Evolutionary conservation across 2,113 vertebrate genomes (phyloP), one percentile per base, ranked within the genome.

Genomic region (Spermophilus dauricus): DNA sequence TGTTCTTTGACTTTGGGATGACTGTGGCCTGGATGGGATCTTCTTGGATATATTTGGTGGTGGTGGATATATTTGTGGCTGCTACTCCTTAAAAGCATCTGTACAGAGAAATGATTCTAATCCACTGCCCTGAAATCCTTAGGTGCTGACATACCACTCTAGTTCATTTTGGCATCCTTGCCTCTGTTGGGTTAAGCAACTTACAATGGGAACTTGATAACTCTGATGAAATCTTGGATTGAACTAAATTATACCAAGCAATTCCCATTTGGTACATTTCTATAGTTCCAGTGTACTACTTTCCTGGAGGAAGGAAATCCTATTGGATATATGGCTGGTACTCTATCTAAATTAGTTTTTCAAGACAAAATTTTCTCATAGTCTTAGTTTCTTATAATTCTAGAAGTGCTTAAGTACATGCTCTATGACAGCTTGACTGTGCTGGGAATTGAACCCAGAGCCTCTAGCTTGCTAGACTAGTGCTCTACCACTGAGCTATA

Each of bases 291-390:
- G 26, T 92, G 5, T 51, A 5, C 8, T 17, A 58, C 2, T 4
- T 82, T 91, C 45, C 76, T 83, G 61, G 18, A 39, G 53, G 45
- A 65, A 93, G 37, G 39, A 94, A 76, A 78, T 39, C 0, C 48
- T 87, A 9, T 84, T 75, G 30, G 48, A 11, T 85, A 48, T 72
- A 65, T 30, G 77, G 17, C 26, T 45, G 3, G 10, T 32, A 58
- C 32, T 93, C 77, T 16, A 28, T 86, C 32, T 92, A 70, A 91
- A 32, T 76, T 39, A 97, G 45, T 17, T 91, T 91, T 48, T 77
- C 34, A 67, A 53, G 48, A 53, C 2, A 63, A 94, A 42, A 45
- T 73, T 86, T 89, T 85, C 34, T 94, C 53, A 86, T 37, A 14
- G 17, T 73, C 7, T n/a, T 20, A 69, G 77, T 86, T 83, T 93